Evolutionary conservation across 2,888 invertebrate species (phyloP), one percentile per base, ranked within the genome.

Genomic region (Drosophila paramelanica): DNA sequence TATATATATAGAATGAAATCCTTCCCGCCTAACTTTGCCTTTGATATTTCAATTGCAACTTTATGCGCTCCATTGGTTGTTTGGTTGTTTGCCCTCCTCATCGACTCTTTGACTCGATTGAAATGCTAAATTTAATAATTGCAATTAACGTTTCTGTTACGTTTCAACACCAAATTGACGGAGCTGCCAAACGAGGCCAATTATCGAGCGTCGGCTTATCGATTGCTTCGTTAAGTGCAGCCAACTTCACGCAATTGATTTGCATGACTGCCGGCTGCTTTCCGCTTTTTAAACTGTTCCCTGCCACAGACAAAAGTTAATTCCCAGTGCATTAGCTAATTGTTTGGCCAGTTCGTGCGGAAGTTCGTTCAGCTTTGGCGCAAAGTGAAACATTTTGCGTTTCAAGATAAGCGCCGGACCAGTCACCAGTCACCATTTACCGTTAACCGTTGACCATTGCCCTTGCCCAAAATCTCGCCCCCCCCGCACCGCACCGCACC

Each of bases 381-480:
- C 55, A 70, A 80, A 78, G 83, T 80, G 78, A 86, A 82, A 73
- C 76, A 78, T 82, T 85, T 78, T 75, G 64, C 62, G 77, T 60
- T 61, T 66, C 56, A 64, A 66, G 73, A 81, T 73, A 77, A 77
- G 69, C 50, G 39, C 49, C 46, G 23, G 49, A 60, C 55, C 70
- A 45, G 65, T 71, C 67, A 72, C 80, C 69, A 17, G 17, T 23
- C 23, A 23, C 23, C 23, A 33, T 58, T 67, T 51, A 42, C 42
- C 42, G 11, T 20, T 39, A 3, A 31, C 31, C 31, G 36, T 36
- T 36, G 41, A 4, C 41, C 41, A 10, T 41, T 43, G 45, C 62
- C 62, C 27, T 45, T 20, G 14, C 23, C 42, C 39, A 20, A 14
- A 7, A 33, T 7, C 8, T n/a, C 36, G 5, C 13, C 8, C 25